Base-by-base conservation (phyloP, 2,888 invertebrate species). In the Dasypolia templi region DNA sequence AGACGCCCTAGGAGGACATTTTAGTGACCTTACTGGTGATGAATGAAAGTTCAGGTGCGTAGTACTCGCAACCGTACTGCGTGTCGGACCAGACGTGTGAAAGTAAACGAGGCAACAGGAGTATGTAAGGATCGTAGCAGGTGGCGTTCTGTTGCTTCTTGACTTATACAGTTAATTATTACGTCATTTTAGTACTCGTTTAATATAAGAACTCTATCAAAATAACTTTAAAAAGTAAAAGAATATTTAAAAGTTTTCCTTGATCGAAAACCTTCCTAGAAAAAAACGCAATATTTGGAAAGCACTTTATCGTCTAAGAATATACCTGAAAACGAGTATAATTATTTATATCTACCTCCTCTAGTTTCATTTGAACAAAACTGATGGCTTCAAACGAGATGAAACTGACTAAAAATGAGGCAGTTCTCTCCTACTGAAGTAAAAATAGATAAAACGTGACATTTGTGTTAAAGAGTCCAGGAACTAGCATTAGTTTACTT, bases 401-500 rank as follows among this genome's bases (percentile, higher is more conserved):
- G 53, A 51, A 72, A 55, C 58, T 32, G 65, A 35, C 53, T 59
- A 42, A 44, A 59, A 74, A 65, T 63, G 32, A 49, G 56, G 7
- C 44, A 42, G 42, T 51, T n/a, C 39, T 46, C 14, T 26, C 17
- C 35, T 26, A 35, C 39, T 59, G 39, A 67, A 39, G 46, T 77
- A 67, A 81, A 58, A 79, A 71, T 72, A 44, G 42, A 11, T 11
- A 32, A 53, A 46, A 87, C 78, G 83, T 83, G 87, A 78, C 75
- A 59, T 53, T 71, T 64, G 65, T 79, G 58, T 29, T 62, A 78
- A 85, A 35, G 32, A 62, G 58, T 73, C 35, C 32, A 66, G 49
- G 56, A 76, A 86, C 65, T 72, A 76, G 63, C 75, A 83, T 78
- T 72, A 85, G 71, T 87, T 82, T 78, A 77, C 76, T 75, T 77